Percentiles rank a stretch among this genome's conserved stretches.
Conservation (phyloP, 2,888 invertebrate genomes). For the Morpho achilles region DNA sequence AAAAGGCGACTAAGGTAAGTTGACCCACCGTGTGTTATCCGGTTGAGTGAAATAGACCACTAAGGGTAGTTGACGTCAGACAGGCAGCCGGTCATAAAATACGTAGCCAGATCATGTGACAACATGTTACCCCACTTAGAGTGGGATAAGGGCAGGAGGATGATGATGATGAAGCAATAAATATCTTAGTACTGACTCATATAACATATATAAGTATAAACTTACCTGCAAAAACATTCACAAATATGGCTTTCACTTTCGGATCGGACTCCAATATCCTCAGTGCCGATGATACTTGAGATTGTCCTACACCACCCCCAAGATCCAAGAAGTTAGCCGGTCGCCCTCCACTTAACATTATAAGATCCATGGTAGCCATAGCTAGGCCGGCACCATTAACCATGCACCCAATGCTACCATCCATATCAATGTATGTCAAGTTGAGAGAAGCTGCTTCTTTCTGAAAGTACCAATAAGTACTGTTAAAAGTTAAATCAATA, state of each 20-base stretch:
- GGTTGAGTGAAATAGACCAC: too few species aligned
- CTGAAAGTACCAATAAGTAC: constrained; percentile 34
- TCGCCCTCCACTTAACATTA: constrained; percentile 95
- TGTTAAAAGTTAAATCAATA: neutral
- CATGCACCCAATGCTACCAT: constrained; percentile 97
- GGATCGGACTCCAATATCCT: constrained; percentile 91
- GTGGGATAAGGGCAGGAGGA: too few species aligned
- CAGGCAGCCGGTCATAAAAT: too few species aligned
- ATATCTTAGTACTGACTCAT: too few species aligned
- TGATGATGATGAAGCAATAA: too few species aligned
- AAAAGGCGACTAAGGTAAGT: too few species aligned
- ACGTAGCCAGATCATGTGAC: too few species aligned
- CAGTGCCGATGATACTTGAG: constrained; percentile 96
- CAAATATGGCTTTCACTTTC: constrained; percentile 95
- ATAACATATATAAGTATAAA: neutral
- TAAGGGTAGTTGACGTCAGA: too few species aligned
- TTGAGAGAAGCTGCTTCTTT: constrained; percentile 94
- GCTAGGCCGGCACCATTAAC: constrained; percentile 99
- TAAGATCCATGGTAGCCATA: constrained; percentile 99
- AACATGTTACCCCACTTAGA: too few species aligned
- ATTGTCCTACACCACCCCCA: constrained; percentile 96
- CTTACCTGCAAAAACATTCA: constrained; percentile 96
- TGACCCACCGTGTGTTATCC: too few species aligned
- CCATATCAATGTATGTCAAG: constrained; percentile 97
- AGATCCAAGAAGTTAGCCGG: constrained; percentile 99